Evolutionary conservation across 2,888 invertebrate genomes (phyloP), one percentile per base, ranked within the genome.

Genomic region (Eupsilia transversa): DNA sequence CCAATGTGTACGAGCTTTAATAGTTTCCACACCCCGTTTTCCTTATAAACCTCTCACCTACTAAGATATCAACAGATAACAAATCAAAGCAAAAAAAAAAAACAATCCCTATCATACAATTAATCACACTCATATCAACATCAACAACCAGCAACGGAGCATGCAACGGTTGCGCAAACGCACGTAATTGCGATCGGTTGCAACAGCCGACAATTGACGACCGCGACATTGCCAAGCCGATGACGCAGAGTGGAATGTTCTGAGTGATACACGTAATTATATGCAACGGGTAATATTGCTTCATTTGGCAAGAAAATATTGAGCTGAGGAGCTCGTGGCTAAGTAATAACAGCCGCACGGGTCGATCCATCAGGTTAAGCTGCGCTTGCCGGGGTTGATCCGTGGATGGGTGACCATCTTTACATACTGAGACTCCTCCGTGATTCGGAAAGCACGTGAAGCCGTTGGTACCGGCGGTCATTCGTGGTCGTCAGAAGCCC

Each of bases 191-290:
- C 79, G 54, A 69, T 72, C 65, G 56, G 65, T 82, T 78, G 73
- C 80, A 78, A 69, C 33, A 82, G 61, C 46, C 61, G 63, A 80
- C 71, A 80, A 79, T 79, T 73, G 78, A 74, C 78, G 87, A 71
- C 82, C 86, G 78, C 80, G 86, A 86, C 86, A 87, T 86, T 87
- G 86, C 78, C 74, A 68, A 80, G 76, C 30, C 17, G 0, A 75
- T 74, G 85, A 77, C 85, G 67, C 66, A 49, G 56, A 12, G 38
- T 54, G 27, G 56, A 66, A 72, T 83, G 63, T 68, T 70, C 33
- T 33, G 20, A 82, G 60, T 56, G 52, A 59, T 35, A 38, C 41
- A 38, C 67, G 70, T 74, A 41, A 70, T 73, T 73, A 54, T 38
- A 71, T 77, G 78, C 82, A 82, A 52, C 46, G 59, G 46, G 6